Percentiles rank a stretch among this genome's conserved stretches.
phyloP scores from a whole-genome alignment of 2,797 vertebrate species.

The Sebastes glaucus region DNA sequence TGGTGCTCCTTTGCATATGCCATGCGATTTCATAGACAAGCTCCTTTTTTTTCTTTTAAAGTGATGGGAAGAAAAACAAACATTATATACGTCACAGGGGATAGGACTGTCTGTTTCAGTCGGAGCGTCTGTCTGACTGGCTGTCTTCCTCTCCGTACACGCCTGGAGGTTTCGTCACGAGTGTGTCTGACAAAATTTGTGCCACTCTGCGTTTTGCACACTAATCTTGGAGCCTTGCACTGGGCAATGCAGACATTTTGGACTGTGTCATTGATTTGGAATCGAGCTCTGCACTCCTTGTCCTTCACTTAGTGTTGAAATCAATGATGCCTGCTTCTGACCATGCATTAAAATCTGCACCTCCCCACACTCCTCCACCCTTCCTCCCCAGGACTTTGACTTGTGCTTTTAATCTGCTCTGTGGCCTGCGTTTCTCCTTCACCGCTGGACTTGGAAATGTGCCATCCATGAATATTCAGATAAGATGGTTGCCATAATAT shows the following conservation, averaged over 20 bases:
- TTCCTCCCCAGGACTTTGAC: slow-evolving; percentile 57
- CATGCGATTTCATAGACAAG: slow-evolving; percentile 53
- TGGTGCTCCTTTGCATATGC: slow-evolving; percentile 74
- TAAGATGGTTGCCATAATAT: slow-evolving; percentile 29
- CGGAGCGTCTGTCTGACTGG: slow-evolving; percentile 3
- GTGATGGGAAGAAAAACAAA: slow-evolving; percentile 39
- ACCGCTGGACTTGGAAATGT: slow-evolving; percentile 55
- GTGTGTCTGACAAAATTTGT: slow-evolving; percentile 62
- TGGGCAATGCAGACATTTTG: slow-evolving; percentile 75
- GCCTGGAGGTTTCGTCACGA: slow-evolving; percentile 21
- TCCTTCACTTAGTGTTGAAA: slow-evolving; percentile 83
- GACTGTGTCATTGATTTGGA: slow-evolving; percentile 83
- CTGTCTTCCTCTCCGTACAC: slow-evolving; percentile 20
- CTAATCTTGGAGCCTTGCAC: slow-evolving; percentile 66
- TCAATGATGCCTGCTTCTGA: slow-evolving; percentile 81
- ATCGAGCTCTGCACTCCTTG: slow-evolving; percentile 79
- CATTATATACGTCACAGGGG: slow-evolving; percentile 30
- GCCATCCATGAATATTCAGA: slow-evolving; percentile 61
- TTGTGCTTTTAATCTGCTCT: slow-evolving; percentile 62
- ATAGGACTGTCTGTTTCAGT: slow-evolving; percentile 17
- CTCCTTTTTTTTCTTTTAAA: slow-evolving; percentile 23
- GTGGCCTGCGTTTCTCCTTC: slow-evolving; percentile 54
- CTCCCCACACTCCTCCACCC: slow-evolving; percentile 1
- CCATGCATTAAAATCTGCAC: slow-evolving; percentile 76
- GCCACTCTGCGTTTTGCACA: slow-evolving; percentile 70